These are phyloP conservation scores for Thripadectes ignobilis DNA, from an alignment of 2,797 vertebrate species.

Conservation along the genomic window DNA sequence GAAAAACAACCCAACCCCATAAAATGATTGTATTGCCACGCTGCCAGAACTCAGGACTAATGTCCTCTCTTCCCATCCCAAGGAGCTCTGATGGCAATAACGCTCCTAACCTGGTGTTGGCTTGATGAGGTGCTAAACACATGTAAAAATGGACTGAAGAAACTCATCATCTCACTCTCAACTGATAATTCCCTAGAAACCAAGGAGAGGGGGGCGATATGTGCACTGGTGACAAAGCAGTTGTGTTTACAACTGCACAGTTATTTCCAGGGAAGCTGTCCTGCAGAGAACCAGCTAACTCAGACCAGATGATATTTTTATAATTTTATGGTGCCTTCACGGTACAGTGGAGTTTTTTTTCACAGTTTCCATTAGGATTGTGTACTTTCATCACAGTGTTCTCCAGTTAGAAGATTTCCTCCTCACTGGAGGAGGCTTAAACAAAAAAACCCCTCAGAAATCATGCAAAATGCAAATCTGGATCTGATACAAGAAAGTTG, in stretches of 20 bases:
- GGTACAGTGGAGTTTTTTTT: not conserved
- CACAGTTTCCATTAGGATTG: not conserved
- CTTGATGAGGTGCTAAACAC: not conserved
- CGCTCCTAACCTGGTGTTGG: not conserved
- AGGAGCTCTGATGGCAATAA: not conserved
- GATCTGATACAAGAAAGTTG: not conserved
- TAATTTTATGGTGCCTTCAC: slow-evolving; percentile 19
- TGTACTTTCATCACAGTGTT: not conserved
- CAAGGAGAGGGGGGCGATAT: slow-evolving; percentile 20
- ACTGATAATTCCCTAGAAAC: slow-evolving; percentile 63
- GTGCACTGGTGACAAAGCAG: not conserved
- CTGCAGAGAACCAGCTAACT: not conserved
- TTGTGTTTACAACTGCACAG: not conserved
- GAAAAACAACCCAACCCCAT: not conserved
- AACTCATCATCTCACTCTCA: slow-evolving; percentile 5
- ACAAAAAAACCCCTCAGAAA: not conserved
- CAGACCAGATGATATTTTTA: not conserved
- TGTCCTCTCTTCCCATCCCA: not conserved
- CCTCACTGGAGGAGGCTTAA: not conserved
- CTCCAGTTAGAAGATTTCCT: not conserved
- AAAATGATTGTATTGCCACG: not conserved
- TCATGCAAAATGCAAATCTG: not conserved
- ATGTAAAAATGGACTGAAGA: slow-evolving; percentile 21
- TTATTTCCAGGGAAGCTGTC: not conserved
- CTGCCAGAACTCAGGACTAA: not conserved